These are phyloP conservation scores for Alcedo atthis DNA, from an alignment of 2,797 vertebrate genomes.

Conservation along the genomic window DNA sequence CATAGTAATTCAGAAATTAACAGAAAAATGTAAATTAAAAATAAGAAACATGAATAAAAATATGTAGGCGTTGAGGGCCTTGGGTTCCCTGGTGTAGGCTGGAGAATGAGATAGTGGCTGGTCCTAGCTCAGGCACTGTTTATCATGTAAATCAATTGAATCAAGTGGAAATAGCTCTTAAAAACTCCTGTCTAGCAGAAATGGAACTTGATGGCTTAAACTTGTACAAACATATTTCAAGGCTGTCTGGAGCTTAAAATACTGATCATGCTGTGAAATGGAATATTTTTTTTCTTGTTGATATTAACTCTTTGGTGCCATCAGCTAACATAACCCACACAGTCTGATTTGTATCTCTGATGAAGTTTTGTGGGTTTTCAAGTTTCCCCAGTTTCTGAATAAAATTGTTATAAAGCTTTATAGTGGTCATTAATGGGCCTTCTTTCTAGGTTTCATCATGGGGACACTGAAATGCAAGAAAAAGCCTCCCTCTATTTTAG, in stretches of 20 bases:
- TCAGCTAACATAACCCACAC: background rate
- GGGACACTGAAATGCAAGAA: background rate
- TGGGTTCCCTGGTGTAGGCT: background rate
- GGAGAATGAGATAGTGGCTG: background rate
- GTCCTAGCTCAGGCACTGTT: slow-evolving; percentile 11
- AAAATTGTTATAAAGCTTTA: background rate
- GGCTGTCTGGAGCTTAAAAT: slow-evolving; percentile 28
- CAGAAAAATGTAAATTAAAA: background rate
- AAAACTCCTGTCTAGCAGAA: slow-evolving; percentile 35
- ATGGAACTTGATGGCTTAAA: slow-evolving; percentile 40
- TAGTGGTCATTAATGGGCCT: background rate
- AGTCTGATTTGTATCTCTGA: background rate
- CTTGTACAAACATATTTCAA: slow-evolving; percentile 32
- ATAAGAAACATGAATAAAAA: background rate
- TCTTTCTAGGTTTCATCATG: background rate
- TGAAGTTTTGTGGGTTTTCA: background rate
- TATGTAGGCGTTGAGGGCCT: background rate
- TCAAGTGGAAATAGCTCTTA: slow-evolving; percentile 32
- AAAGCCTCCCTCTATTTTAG: background rate
- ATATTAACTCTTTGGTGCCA: slow-evolving; percentile 32
- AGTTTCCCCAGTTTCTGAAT: background rate
- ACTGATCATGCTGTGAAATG: background rate
- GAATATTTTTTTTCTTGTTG: background rate
- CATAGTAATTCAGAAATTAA: slow-evolving; percentile 9
- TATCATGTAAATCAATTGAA: slow-evolving; percentile 52